Evolutionary conservation across 92 coral and sea anemone species (phyloP).

Genomic region (Phymanthus crucifer): DNA sequence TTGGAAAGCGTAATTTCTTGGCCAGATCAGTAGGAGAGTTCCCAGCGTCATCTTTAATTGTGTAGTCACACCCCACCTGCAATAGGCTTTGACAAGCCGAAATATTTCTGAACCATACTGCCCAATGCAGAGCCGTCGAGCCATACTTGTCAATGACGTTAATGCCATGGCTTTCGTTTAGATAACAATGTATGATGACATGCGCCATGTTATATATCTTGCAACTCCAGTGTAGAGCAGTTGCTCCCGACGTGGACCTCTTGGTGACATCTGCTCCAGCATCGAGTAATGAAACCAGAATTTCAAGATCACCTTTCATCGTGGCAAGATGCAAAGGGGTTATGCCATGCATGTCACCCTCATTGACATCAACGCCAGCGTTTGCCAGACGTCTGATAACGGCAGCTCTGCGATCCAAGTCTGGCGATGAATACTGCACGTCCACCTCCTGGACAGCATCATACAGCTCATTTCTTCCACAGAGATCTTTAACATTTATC

Average conservation of each 20-base stretch:
- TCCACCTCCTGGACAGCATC: constrained; percentile 33
- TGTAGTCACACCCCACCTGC: constrained; percentile 30
- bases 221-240: constrained; percentile 41
- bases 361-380: constrained; percentile 39
- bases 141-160: constrained; percentile 24
- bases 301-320: constrained; percentile 28
- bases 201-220: constrained; percentile 38
- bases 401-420: constrained; percentile 35
- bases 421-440: constrained; percentile 17
- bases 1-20: constrained; percentile 17
- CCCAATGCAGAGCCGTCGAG: constrained; percentile 40
- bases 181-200: constrained; percentile 34
- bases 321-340: constrained; percentile 47
- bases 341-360: constrained; percentile 35
- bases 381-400: constrained; percentile 23
- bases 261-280: constrained; percentile 35
- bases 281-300: constrained; percentile 36
- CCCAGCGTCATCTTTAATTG: constrained; percentile 28
- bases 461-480: constrained; percentile 34
- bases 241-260: constrained; percentile 31
- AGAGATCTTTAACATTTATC: constrained; percentile 32
- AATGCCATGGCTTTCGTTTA: constrained; percentile 19
- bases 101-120: constrained; percentile 31
- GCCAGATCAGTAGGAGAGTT: constrained; percentile 41
- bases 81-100: constrained; percentile 34